Evolutionary conservation across 2,888 invertebrate species (phyloP).

Genomic region (Drosophila meridionalis): DNA sequence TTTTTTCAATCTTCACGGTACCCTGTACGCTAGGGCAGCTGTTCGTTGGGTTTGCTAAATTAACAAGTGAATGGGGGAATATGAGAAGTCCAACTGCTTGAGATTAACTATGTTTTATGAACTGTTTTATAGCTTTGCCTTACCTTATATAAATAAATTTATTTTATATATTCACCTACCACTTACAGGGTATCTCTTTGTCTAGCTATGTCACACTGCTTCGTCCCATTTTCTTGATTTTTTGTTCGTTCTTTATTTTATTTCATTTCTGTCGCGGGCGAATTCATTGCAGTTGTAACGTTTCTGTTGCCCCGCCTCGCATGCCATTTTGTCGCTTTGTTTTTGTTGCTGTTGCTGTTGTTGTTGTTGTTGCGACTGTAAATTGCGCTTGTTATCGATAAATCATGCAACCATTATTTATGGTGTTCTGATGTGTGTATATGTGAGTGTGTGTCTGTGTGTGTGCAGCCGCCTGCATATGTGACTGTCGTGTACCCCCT

Average conservation of each 20-base stretch:
- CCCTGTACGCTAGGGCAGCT: neutral
- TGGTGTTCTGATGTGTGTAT: slow-evolving; percentile 73
- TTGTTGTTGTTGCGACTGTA: slow-evolving; percentile 78
- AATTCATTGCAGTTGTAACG: slow-evolving; percentile 79
- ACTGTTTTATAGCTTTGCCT: too few species aligned
- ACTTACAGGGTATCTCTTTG: slow-evolving; percentile 23
- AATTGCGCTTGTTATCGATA: slow-evolving; percentile 85
- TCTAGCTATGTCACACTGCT: neutral
- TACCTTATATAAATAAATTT: too few species aligned
- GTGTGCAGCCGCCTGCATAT: slow-evolving; percentile 71
- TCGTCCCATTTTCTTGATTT: slow-evolving; percentile 9
- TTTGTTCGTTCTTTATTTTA: slow-evolving; percentile 55
- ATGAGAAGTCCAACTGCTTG: fast-evolving
- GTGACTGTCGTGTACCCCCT: slow-evolving; percentile 57
- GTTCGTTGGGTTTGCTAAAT: neutral
- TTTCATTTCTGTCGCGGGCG: slow-evolving; percentile 74
- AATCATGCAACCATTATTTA: slow-evolving; percentile 84
- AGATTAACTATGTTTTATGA: too few species aligned
- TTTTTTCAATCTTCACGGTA: slow-evolving; percentile 21
- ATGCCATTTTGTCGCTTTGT: slow-evolving; percentile 63
- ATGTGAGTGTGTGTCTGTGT: slow-evolving; percentile 23
- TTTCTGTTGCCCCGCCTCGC: slow-evolving; percentile 51
- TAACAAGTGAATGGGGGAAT: neutral
- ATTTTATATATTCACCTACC: neutral
- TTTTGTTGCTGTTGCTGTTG: slow-evolving; percentile 65